Evolutionary conservation across 1,140 invertebrate genomes (phyloP).

Genomic region (Caerostris extrusa): DNA sequence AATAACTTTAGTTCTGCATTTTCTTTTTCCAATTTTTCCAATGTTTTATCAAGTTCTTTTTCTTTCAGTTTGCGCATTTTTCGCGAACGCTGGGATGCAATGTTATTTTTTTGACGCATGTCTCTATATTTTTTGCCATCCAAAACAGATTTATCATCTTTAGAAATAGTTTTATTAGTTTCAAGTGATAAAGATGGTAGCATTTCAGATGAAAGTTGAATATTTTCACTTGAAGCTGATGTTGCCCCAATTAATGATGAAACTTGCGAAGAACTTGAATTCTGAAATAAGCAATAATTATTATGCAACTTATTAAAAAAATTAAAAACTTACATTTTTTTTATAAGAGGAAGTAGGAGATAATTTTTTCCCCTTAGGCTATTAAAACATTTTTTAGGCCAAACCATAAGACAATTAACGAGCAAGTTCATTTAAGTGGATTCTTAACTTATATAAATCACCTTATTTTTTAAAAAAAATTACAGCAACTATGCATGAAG

Average conservation of each 20-base stretch:
- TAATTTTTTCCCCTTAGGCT: too few species aligned
- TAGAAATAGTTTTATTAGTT: too few species aligned
- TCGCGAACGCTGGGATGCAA: slow-evolving; percentile 42
- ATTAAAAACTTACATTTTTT: too few species aligned
- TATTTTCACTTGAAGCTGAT: background rate
- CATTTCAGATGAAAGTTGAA: background rate
- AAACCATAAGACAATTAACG: too few species aligned
- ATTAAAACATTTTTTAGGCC: too few species aligned
- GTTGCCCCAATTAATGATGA: background rate
- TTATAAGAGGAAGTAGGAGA: too few species aligned
- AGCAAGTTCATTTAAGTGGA: too few species aligned
- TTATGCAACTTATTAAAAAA: too few species aligned
- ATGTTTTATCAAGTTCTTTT: background rate
- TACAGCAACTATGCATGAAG: too few species aligned
- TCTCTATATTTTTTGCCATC: slow-evolving; percentile 32
- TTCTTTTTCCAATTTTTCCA: slow-evolving; percentile 54
- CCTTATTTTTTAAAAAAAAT: too few species aligned
- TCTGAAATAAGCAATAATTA: background rate
- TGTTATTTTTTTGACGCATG: slow-evolving; percentile 55
- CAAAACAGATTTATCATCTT: background rate
- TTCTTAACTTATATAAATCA: too few species aligned
- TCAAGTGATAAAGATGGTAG: too few species aligned
- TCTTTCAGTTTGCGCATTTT: slow-evolving; percentile 46
- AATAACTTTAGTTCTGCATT: slow-evolving; percentile 18
- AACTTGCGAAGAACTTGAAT: background rate